These are phyloP conservation scores for Colletes collaris DNA, from an alignment of 2,888 invertebrate genomes.

Conservation along the genomic window DNA sequence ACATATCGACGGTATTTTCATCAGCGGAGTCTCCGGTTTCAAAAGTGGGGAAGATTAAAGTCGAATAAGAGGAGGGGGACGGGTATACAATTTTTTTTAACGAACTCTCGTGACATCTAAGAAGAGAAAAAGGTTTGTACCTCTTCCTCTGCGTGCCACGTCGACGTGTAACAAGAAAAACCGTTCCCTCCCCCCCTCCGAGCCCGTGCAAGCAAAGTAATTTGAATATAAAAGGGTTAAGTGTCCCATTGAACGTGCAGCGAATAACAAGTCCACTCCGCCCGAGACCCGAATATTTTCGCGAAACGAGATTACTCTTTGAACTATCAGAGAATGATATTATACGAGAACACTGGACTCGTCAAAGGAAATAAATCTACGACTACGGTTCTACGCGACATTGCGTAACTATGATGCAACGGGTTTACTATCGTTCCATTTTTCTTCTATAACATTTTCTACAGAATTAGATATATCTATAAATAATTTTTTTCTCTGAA, in stretches of 20 bases:
- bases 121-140: conserved; percentile 14
- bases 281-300: conserved; percentile 40
- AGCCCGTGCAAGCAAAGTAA: conserved; percentile 33
- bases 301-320: conserved; percentile 39
- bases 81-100: neutral
- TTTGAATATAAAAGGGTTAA: conserved; percentile 58
- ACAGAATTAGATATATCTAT: too few relatives aligned
- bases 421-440: neutral
- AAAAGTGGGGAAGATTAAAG: neutral
- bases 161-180: conserved; percentile 42
- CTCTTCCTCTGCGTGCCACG: conserved; percentile 7
- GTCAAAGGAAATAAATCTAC: conserved; percentile 4
- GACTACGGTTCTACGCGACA: neutral
- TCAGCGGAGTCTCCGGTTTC: too few relatives aligned
- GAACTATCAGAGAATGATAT: conserved; percentile 6
- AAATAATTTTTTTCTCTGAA: too few relatives aligned
- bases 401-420: neutral
- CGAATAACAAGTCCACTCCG: conserved; percentile 46
- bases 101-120: neutral
- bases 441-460: too few relatives aligned
- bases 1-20: neutral
- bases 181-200: conserved; percentile 29
- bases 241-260: conserved; percentile 50
- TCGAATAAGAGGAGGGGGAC: neutral
- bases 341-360: neutral